These are phyloP conservation scores for Solen grandis DNA, from an alignment of 1,140 invertebrate genomes.

Conservation along the genomic window DNA sequence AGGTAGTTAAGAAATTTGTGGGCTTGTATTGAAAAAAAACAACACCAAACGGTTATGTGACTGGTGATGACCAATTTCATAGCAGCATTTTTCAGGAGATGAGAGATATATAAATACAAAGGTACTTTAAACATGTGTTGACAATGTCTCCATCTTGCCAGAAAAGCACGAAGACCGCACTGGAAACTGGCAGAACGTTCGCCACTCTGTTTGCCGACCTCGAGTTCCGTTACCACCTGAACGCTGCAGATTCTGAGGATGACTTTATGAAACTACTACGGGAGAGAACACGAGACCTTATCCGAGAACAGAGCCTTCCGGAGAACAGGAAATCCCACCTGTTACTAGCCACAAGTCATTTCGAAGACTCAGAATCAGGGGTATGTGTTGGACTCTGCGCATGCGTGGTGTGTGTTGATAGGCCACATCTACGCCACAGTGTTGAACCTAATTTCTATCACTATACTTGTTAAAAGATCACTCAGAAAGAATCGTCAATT, in stretches of 20 bases:
- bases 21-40: too few relatives aligned
- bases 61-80: too few relatives aligned
- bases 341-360: slow-evolving; percentile 52
- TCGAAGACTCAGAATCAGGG: slow-evolving; percentile 65
- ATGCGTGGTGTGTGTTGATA: background rate
- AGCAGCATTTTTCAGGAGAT: too few relatives aligned
- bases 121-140: too few relatives aligned
- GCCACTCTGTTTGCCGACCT: slow-evolving; percentile 86
- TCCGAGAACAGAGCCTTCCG: slow-evolving; percentile 82
- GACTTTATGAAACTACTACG: slow-evolving; percentile 80
- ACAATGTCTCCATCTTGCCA: too few relatives aligned
- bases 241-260: slow-evolving; percentile 81
- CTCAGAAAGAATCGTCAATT: background rate
- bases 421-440: background rate
- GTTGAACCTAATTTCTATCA: background rate
- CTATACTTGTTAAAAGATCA: background rate
- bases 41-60: too few relatives aligned
- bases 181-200: slow-evolving; percentile 86
- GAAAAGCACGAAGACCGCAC: slow-evolving; percentile 86
- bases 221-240: slow-evolving; percentile 83
- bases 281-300: slow-evolving; percentile 84
- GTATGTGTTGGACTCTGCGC: too few relatives aligned
- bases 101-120: too few relatives aligned
- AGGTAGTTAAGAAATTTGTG: too few relatives aligned
- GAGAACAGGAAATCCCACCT: slow-evolving; percentile 75